Conservation (phyloP, 2,113 vertebrate species). For the Ammospiza nelsoni region DNA sequence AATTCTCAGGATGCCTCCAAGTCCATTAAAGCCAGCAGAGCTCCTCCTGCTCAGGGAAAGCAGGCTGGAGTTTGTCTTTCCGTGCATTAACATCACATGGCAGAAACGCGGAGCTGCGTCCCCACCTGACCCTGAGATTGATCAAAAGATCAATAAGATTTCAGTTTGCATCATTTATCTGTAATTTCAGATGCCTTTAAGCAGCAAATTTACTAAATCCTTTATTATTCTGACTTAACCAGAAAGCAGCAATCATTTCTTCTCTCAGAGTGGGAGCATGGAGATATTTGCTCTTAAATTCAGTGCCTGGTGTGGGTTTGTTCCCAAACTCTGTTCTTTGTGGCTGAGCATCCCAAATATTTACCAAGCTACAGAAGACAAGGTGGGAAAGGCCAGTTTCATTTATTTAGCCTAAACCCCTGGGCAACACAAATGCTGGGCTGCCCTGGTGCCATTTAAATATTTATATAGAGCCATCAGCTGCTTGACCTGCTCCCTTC, state of each 20-base stretch:
- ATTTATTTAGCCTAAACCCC: neutral
- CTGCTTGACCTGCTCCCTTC: neutral
- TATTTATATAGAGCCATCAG: neutral
- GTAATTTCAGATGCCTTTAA: neutral
- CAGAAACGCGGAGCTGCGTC: fast-evolving
- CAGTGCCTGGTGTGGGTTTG: neutral
- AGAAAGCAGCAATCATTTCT: neutral
- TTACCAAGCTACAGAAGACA: neutral
- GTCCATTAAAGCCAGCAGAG: neutral
- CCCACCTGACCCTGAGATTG: fast-evolving
- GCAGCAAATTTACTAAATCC: neutral
- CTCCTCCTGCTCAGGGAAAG: neutral
- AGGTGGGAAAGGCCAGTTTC: neutral
- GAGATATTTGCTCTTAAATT: neutral
- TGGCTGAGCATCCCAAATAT: conserved; percentile 14
- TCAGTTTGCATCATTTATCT: neutral
- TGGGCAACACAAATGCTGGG: neutral
- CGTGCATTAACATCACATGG: neutral
- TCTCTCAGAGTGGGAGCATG: neutral
- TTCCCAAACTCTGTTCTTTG: neutral
- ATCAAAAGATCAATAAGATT: neutral
- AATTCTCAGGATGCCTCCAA: neutral
- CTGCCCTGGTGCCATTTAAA: neutral
- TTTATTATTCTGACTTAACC: neutral
- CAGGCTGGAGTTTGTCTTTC: neutral